Evolutionary conservation across 2,888 invertebrate species (phyloP), one percentile per base, ranked within the genome.

Genomic region (Caenorhabditis sp.): DNA sequence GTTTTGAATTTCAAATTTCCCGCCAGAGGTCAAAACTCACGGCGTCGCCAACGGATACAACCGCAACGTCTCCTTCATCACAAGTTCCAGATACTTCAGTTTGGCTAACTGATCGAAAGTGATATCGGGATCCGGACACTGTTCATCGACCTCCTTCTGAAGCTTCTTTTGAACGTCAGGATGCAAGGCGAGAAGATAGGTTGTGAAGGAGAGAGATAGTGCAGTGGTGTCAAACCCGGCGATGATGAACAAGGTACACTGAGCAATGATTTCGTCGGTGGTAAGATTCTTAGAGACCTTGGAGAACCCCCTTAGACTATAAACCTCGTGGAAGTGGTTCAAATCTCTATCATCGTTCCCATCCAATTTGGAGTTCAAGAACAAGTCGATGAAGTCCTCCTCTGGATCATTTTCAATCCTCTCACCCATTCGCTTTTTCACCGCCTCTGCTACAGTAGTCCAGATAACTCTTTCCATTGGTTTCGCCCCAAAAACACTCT

Each of bases 161-260:
- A 83, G 19, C 35, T 85, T 85, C 41, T 66, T 61, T 54, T 72
- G 69, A 12, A 79, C 68, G 69, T 85, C 80, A 2, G 92, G 93
- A 87, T 94, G 92, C 56, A 89, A 90, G 10, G 93, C 93, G 73
- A 94, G 90, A 66, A 93, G 91, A 84, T 93, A 93, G 74, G 93
- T 91, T 7, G 93, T 90, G 86, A 93, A 94, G 16, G 93, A 92
- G 8, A 94, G 88, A 2, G 93, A 92, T 2, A 93, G 93, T 12
- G 93, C 93, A 0, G 94, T 94, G 0, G 94, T 94, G 85, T 94
- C 94, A 84, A 93, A 94, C 0, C 94, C 94, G 19, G 93, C 94
- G 64, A 94, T 85, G 28, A 94, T 88, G 85, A 94, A 94, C 2
- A 94, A 89, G 79, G 93, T 91, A 10, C 92, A 90, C 79, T 93